These are phyloP conservation scores for Sinella curviseta DNA, from an alignment of 1,140 invertebrate genomes.

Conservation along the genomic window DNA sequence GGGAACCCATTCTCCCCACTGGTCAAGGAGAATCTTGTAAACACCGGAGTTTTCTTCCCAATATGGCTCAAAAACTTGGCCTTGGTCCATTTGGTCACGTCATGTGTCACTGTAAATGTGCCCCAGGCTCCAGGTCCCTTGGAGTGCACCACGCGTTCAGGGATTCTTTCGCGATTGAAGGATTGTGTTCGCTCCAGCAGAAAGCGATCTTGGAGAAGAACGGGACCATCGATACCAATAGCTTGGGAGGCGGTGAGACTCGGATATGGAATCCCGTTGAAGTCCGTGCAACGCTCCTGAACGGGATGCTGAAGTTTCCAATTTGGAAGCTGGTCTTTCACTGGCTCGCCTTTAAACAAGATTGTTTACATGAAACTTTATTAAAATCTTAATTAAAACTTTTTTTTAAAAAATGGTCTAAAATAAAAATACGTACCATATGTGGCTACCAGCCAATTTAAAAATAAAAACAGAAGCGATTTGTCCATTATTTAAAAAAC, in stretches of 20 bases:
- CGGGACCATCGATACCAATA: constrained; percentile 73
- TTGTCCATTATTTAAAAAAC: too few relatives aligned
- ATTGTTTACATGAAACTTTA: too few relatives aligned
- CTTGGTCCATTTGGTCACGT: constrained; percentile 63
- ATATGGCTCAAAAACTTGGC: constrained; percentile 62
- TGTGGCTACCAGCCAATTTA: too few relatives aligned
- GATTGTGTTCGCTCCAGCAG: constrained; percentile 65
- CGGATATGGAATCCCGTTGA: constrained; percentile 60
- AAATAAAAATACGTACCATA: too few relatives aligned
- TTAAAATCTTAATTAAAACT: too few relatives aligned
- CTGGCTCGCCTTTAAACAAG: background rate
- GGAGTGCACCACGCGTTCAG: constrained; percentile 93
- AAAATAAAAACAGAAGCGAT: too few relatives aligned
- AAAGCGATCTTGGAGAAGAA: constrained; percentile 62
- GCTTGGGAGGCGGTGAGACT: constrained; percentile 62
- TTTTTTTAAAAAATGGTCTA: too few relatives aligned
- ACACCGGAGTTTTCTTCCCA: constrained; percentile 63
- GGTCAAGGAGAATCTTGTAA: constrained; percentile 65
- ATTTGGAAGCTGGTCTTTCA: background rate
- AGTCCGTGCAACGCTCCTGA: background rate
- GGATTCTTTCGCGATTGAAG: constrained; percentile 66
- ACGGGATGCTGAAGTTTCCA: background rate
- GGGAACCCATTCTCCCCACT: constrained; percentile 64
- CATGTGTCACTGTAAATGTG: constrained; percentile 66
- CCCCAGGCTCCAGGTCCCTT: constrained; percentile 78